phyloP scores from a whole-genome alignment of 1,140 invertebrate genomes.

The Chionoecetes opilio region DNA sequence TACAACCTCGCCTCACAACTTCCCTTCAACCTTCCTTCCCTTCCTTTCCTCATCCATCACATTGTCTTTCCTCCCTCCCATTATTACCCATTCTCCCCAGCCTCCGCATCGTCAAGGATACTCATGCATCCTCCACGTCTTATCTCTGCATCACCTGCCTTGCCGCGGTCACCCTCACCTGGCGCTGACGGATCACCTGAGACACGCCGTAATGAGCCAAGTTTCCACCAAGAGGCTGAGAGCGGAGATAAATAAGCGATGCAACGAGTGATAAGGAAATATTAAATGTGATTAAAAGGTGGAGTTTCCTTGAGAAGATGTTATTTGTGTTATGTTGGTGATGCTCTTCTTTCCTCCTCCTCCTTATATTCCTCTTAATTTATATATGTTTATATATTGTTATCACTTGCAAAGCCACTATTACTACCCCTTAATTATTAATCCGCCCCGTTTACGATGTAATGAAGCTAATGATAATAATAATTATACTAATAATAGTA shows the following conservation, averaged over 20 bases:
- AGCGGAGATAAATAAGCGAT: conserved; percentile 6
- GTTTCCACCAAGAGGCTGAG: neutral
- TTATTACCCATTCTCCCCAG: neutral
- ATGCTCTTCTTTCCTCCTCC: too few species aligned
- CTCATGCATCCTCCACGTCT: neutral
- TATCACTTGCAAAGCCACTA: too few species aligned
- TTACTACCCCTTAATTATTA: too few species aligned
- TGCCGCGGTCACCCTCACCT: conserved; percentile 10
- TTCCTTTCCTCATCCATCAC: conserved; percentile 14
- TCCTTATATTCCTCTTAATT: too few species aligned
- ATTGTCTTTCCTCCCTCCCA: neutral
- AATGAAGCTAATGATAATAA: too few species aligned
- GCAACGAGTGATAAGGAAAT: neutral
- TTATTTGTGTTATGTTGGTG: neutral
- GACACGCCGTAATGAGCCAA: neutral
- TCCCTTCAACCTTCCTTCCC: neutral
- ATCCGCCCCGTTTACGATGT: too few species aligned
- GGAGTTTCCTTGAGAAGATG: neutral
- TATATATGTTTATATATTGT: too few species aligned
- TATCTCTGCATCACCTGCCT: conserved; percentile 23
- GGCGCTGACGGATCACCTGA: neutral
- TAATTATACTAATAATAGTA: too few species aligned
- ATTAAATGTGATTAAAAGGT: neutral
- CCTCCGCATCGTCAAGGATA: neutral
- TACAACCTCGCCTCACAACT: too few species aligned